Base-by-base conservation (phyloP, 2,888 invertebrate genomes). In the Drosophila nigritarsus region DNA sequence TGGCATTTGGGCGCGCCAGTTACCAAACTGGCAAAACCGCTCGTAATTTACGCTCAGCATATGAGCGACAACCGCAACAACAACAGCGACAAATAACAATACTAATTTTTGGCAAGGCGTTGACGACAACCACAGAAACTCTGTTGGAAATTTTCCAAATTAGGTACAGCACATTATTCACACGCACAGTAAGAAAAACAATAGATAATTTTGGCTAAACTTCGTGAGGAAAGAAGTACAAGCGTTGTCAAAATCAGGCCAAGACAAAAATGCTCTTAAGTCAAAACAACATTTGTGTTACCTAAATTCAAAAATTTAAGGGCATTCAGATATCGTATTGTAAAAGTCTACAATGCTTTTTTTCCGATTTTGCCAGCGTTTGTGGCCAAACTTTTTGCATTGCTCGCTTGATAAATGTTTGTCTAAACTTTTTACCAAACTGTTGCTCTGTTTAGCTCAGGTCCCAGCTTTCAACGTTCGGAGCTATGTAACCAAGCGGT, bases 361-460 rank as follows among this genome's bases (percentile, higher is more conserved):
- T 53, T 53, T 51, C n/a, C 13, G 15, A 4, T 11, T 74, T 71
- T 77, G 61, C 38, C 65, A 60, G 40, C 56, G 65, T 53, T 70
- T 69, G 78, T 45, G 72, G 74, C 20, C 49, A 75, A 83, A 87
- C 38, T 78, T 84, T 83, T 36, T 65, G 73, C 65, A 63, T 64
- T 59, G 74, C 83, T 71, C 71, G 86, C 65, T 89, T 81, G 87
- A 85, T 87, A 85, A 85, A 85, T 85, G 89, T 89, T 85, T 83
- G 68, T 70, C 65, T 63, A 73, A 81, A 85, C 84, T 89, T 85
- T 85, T 53, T 15, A 75, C 84, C 89, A 81, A 85, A 85, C 85
- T 85, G 85, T 85, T 85, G 85, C 85, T 62, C 68, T 48, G 72
- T 51, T 73, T 65, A 61, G 65, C 63, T 49, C 59, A 48, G 63